phyloP scores from a whole-genome alignment of 2,113 vertebrate species.

The Arenaria interpres region DNA sequence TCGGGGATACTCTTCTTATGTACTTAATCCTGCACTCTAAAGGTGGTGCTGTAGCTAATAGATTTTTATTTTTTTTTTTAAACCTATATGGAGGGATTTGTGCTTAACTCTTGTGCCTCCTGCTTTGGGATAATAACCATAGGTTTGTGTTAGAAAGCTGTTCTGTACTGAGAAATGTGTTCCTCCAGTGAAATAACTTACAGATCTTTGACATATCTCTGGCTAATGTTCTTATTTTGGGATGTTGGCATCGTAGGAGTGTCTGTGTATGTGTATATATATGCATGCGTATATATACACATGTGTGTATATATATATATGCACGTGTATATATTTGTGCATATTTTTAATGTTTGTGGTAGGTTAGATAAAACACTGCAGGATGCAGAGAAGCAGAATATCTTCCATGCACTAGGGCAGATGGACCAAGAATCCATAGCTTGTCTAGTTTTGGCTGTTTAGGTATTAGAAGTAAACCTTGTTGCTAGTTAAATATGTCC shows the following conservation, averaged over 20 bases:
- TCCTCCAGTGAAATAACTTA: neutral
- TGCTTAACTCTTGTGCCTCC: neutral
- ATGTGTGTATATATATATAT: neutral
- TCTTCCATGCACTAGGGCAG: neutral
- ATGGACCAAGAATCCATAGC: neutral
- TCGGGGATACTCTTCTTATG: neutral
- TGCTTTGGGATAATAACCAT: neutral
- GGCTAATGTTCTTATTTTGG: neutral
- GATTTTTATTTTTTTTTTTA: neutral
- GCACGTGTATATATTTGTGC: no score
- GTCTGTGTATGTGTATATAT: neutral
- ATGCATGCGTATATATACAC: neutral
- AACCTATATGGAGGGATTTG: neutral
- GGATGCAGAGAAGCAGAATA: neutral
- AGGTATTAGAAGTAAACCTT: neutral
- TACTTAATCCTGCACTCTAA: neutral
- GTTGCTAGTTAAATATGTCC: neutral
- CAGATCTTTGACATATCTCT: neutral
- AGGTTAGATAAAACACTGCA: neutral
- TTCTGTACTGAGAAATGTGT: neutral
- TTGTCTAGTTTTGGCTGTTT: neutral
- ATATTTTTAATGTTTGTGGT: neutral
- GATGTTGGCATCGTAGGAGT: neutral
- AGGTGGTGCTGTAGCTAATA: neutral
- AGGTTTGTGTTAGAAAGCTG: neutral